A percentile compares a stretch with the other conserved stretches of the same genome.
These are phyloP conservation scores for Melanotaenia duboulayi DNA, from an alignment of 2,113 vertebrate genomes.

Conservation along the genomic window DNA sequence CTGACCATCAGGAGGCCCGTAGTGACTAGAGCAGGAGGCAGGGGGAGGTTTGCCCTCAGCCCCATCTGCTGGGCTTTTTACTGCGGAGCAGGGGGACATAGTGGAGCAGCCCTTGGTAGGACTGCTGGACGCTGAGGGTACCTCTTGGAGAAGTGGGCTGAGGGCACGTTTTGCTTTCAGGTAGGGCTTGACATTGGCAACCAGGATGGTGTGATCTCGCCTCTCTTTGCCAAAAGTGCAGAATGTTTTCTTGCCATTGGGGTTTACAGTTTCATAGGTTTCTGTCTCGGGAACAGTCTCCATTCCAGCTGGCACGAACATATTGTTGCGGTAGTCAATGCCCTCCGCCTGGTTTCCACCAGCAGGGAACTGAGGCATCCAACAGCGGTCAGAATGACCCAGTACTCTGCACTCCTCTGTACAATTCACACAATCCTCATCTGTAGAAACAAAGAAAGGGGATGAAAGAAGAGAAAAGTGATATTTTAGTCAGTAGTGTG, in stretches of 20 bases:
- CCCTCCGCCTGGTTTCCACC: slow-evolving; percentile 94
- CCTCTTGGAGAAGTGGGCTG: slow-evolving; percentile 97
- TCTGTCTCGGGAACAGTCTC: slow-evolving; percentile 94
- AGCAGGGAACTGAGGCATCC: slow-evolving; percentile 98
- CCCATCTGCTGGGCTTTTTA: slow-evolving; percentile 92
- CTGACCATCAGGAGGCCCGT: slow-evolving; percentile 86
- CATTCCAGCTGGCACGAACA: slow-evolving; percentile 96
- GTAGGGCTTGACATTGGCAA: slow-evolving; percentile 99
- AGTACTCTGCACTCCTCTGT: slow-evolving; percentile 99
- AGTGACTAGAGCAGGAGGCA: slow-evolving; percentile 85
- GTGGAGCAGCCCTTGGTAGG: slow-evolving; percentile 91
- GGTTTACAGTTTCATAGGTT: slow-evolving; percentile 95
- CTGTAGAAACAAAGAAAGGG: slow-evolving; percentile 82
- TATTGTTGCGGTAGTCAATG: slow-evolving; percentile 98
- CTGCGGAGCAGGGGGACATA: slow-evolving; percentile 88
- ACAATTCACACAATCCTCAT: slow-evolving; percentile 99
- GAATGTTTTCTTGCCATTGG: slow-evolving; percentile 99
- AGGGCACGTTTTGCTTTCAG: slow-evolving; percentile 99
- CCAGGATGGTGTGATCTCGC: slow-evolving; percentile 98
- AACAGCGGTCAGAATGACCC: slow-evolving; percentile 99
- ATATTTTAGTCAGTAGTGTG: slow-evolving; percentile 24
- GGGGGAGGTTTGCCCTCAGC: slow-evolving; percentile 90
- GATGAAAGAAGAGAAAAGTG: slow-evolving; percentile 34
- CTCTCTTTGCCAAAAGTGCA: slow-evolving; percentile 99
- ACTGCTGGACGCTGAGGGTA: slow-evolving; percentile 94